phyloP scores from a whole-genome alignment of 2,797 vertebrate genomes.

The Astyanax mexicanus region DNA sequence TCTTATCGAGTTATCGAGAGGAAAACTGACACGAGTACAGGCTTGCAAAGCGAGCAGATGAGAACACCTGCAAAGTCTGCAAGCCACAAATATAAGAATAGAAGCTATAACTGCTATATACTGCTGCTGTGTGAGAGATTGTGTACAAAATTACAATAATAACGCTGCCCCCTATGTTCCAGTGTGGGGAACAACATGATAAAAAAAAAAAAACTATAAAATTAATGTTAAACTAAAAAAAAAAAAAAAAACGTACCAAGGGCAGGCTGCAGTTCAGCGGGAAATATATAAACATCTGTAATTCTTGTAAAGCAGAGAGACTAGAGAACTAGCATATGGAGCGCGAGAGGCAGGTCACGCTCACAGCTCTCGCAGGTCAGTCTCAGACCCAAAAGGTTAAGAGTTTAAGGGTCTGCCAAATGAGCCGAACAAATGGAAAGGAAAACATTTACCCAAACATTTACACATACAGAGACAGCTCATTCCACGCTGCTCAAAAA shows the following conservation, averaged over 20 bases:
- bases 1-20: constrained; percentile 51
- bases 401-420: constrained; percentile 44
- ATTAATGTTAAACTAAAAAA: too few species aligned
- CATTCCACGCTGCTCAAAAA: constrained; percentile 64
- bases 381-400: constrained; percentile 33
- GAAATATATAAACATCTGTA: constrained; percentile 7
- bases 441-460: constrained; percentile 42
- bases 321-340: not conserved
- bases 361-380: not conserved
- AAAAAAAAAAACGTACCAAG: constrained; percentile 61
- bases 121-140: constrained; percentile 29
- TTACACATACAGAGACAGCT: constrained; percentile 50
- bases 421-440: constrained; percentile 37
- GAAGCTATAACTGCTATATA: too few species aligned
- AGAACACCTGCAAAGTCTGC: constrained; percentile 2
- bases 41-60: not conserved
- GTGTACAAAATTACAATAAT: constrained; percentile 62
- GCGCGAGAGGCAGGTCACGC: constrained; percentile 13
- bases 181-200: constrained; percentile 40
- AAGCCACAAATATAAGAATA: constrained; percentile 23
- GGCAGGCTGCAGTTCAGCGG: constrained; percentile 41
- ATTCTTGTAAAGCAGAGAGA: not conserved
- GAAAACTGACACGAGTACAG: constrained; percentile 36
- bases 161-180: constrained; percentile 49
- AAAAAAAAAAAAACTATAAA: too few species aligned